phyloP scores from a whole-genome alignment of 2,888 invertebrate genomes.

The Abrostola triplasia region DNA sequence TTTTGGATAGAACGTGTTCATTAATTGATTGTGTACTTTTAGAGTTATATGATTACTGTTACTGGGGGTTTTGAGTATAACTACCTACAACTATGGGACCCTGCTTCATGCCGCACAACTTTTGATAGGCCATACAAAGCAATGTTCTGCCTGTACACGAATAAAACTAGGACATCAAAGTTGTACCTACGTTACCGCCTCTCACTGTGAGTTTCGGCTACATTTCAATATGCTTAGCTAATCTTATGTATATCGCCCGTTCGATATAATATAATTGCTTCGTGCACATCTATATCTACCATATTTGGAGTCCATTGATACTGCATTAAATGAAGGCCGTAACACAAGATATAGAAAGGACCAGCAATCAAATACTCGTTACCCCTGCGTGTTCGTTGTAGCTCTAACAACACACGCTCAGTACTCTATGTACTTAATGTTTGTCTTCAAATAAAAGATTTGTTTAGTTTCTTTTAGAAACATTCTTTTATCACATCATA shows the following conservation, averaged over 20 bases:
- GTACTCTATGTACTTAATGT: background rate
- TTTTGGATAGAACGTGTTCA: slow-evolving; percentile 9
- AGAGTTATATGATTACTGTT: too few species aligned
- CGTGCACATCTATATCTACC: background rate
- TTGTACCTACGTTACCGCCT: too few species aligned
- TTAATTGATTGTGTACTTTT: slow-evolving; percentile 4
- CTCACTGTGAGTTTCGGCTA: too few species aligned
- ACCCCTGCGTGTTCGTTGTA: background rate
- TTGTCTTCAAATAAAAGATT: background rate
- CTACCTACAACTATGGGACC: too few species aligned
- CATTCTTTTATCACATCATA: slow-evolving; percentile 1
- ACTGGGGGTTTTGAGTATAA: too few species aligned
- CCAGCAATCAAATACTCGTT: slow-evolving; percentile 4
- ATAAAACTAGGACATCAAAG: too few species aligned
- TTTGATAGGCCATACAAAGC: too few species aligned
- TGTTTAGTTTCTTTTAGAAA: background rate
- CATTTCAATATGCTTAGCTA: too few species aligned
- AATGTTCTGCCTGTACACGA: too few species aligned
- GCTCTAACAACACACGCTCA: background rate
- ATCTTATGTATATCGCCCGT: background rate
- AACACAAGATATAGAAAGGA: background rate
- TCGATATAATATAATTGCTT: background rate
- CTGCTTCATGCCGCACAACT: too few species aligned
- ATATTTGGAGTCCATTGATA: background rate
- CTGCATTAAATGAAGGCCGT: slow-evolving; percentile 1